phyloP scores from a whole-genome alignment of 2,113 vertebrate species.

The Zapornia atra region DNA sequence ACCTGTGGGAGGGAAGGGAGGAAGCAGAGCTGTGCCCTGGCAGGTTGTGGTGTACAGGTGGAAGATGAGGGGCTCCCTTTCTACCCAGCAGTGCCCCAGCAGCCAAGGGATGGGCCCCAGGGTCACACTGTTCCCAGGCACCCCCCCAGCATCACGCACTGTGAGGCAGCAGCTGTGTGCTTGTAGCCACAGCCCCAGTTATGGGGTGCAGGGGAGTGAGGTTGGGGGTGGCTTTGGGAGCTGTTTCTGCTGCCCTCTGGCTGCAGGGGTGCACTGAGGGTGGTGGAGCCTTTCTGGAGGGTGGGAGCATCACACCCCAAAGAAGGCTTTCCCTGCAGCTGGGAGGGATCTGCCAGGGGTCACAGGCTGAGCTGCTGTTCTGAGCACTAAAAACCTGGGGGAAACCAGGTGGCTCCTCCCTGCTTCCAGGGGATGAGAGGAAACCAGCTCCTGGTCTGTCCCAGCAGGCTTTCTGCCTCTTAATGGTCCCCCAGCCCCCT shows the following conservation, averaged over 20 bases:
- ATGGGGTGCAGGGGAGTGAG: too few relatives aligned
- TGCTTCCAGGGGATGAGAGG: accelerated
- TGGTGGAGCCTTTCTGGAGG: background rate
- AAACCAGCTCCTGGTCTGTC: background rate
- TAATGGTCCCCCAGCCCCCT: background rate
- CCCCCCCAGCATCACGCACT: accelerated
- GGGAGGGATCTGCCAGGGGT: background rate
- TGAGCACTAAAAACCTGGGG: background rate
- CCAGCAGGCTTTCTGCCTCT: background rate
- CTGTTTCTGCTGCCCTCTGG: background rate
- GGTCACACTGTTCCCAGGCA: background rate
- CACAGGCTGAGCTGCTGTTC: background rate
- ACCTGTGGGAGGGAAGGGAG: too few relatives aligned
- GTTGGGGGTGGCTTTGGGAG: background rate
- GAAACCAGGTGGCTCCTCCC: background rate
- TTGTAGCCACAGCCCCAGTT: background rate
- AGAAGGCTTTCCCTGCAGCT: background rate
- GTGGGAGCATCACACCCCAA: background rate
- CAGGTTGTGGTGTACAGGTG: accelerated
- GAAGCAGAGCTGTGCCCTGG: accelerated
- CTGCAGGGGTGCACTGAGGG: accelerated
- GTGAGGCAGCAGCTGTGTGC: accelerated
- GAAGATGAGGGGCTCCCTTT: background rate
- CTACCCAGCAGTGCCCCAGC: too few relatives aligned
- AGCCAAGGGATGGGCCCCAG: background rate